phyloP scores from a whole-genome alignment of 1,140 invertebrate genomes.

The Dendroctonus valens region DNA sequence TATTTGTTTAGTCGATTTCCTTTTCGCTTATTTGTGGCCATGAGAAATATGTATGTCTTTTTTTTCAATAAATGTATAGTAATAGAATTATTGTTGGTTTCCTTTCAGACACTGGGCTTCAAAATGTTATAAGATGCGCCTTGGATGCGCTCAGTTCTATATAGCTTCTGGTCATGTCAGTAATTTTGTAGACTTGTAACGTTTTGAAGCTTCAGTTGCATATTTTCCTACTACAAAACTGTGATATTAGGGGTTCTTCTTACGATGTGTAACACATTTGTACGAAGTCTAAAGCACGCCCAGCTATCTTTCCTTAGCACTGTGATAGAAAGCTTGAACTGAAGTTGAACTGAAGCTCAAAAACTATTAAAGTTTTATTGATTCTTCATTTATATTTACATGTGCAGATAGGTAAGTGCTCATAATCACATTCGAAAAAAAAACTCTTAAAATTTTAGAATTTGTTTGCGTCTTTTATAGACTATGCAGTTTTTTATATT shows the following conservation, averaged over 20 bases:
- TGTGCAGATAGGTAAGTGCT: no score
- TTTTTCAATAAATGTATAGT: conserved; percentile 10
- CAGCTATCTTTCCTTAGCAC: no score
- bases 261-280: no score
- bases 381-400: not conserved
- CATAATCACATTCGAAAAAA: no score
- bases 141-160: conserved; percentile 47
- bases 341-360: not conserved
- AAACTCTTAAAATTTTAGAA: no score
- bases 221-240: conserved; percentile 12
- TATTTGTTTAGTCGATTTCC: conserved; percentile 6
- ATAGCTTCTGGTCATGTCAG: conserved; percentile 44
- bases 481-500: no score
- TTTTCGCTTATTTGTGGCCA: conserved; percentile 11
- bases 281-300: no score
- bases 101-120: conserved; percentile 47
- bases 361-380: not conserved
- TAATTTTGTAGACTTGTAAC: conserved; percentile 38
- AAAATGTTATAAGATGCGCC: conserved; percentile 43
- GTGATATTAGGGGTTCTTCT: no score
- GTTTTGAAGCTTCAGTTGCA: conserved; percentile 50
- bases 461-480: no score
- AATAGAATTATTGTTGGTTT: conserved; percentile 33
- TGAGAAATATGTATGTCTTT: conserved; percentile 13
- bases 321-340: not conserved